Evolutionary conservation across 1,140 invertebrate genomes (phyloP), one percentile per base, ranked within the genome.

Genomic region (Dinoponera quadriceps): DNA sequence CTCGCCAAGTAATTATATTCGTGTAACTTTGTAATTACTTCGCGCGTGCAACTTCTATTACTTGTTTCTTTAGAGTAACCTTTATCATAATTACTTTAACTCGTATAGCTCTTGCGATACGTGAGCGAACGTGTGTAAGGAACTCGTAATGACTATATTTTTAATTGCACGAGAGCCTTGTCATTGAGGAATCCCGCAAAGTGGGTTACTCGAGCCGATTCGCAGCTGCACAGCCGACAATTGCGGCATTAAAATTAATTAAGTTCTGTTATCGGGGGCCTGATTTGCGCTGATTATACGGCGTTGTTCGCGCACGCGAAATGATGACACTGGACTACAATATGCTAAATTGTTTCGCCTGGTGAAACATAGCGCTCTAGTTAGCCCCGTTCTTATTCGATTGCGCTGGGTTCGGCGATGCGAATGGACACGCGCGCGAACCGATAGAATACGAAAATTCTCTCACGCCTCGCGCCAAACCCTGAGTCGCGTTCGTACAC

Each of bases 181-280:
- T 20, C 25, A n/a, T n/a, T n/a, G n/a, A n/a, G 14, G 18, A 63
- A 49, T 14, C 13, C 14, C 18, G 22, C 22, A 25, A 75, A 75
- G 7, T 75, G 59, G 59, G 14, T 77, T 77, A 77, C 33, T 65
- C 44, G 38, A 54, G 20, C 62, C 38, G 66, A 55, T 66, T 68
- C 25, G 48, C 29, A 65, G 44, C n/a, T 14, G 20, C 7, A 25
- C 18, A 44, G 44, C 55, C 69, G n/a, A 77, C 60, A 63, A 54
- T 77, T 4, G 60, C 20, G 44, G 20, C 25, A 77, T 77, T 77
- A 77, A 77, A 68, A 77, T 77, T 68, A 77, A 77, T 66, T 54
- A 68, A 54, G 20, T 27, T n/a, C 62, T 44, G 38, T 44, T 44
- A 44, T 44, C 38, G 38, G 9, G 38, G 38, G 38, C 11, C 7